These are phyloP conservation scores for Lamellibrachia columna DNA, from an alignment of 2,888 invertebrate genomes.

Conservation along the genomic window DNA sequence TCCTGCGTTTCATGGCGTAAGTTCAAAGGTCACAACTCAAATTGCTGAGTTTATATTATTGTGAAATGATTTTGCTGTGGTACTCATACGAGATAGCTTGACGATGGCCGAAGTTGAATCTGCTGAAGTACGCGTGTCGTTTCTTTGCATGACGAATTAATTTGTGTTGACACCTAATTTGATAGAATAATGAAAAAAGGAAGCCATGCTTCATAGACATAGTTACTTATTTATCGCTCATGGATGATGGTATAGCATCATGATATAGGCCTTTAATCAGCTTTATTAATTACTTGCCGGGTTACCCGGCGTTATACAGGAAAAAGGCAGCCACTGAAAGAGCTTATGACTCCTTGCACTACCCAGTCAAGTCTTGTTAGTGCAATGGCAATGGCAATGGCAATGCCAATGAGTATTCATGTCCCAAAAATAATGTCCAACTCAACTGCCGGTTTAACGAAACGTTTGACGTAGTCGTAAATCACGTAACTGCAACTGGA, in stretches of 20 bases:
- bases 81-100: background rate
- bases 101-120: background rate
- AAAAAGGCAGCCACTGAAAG: too few species aligned
- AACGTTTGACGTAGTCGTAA: too few species aligned
- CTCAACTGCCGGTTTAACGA: too few species aligned
- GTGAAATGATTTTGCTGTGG: background rate
- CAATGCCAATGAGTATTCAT: too few species aligned
- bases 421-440: too few species aligned
- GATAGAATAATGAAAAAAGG: background rate
- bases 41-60: background rate
- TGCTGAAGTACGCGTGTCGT: background rate
- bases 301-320: too few species aligned
- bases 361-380: too few species aligned
- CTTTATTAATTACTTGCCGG: too few species aligned
- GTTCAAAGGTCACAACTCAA: background rate
- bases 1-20: background rate
- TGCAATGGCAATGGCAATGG: too few species aligned
- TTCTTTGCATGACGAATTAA: background rate
- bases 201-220: background rate
- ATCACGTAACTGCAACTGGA: too few species aligned
- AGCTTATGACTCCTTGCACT: too few species aligned
- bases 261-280: too few species aligned
- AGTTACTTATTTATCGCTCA: background rate
- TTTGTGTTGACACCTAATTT: background rate
- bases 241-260: background rate